Conservation (phyloP, 1,140 invertebrate species). For the Caenorhabditis remanei region DNA sequence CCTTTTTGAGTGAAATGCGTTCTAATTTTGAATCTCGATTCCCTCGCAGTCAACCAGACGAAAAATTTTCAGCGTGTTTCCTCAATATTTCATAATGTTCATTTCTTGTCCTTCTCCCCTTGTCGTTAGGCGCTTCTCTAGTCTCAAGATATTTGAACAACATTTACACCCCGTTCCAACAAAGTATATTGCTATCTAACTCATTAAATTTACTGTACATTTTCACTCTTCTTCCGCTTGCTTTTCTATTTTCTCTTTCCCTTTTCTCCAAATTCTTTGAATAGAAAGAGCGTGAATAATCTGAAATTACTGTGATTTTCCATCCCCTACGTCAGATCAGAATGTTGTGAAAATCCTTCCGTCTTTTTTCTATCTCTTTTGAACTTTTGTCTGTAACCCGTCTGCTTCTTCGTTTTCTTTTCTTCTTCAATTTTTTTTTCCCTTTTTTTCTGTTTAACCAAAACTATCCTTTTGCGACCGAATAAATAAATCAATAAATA, state of each 20-base stretch:
- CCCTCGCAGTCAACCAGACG: no score
- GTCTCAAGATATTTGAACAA: not conserved
- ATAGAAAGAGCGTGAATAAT: constrained; percentile 27
- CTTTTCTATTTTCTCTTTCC: not conserved
- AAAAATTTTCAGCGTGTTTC: not conserved
- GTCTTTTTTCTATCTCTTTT: not conserved
- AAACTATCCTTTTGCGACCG: not conserved
- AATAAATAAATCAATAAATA: not conserved
- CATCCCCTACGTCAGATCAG: constrained; percentile 7
- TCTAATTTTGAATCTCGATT: no score
- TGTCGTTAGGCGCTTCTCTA: constrained; percentile 43
- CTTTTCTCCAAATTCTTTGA: constrained; percentile 1
- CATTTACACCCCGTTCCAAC: no score
- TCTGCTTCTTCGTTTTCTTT: not conserved
- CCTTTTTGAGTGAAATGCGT: no score
- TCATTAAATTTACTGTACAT: constrained; percentile 7
- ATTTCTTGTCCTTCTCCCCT: not conserved
- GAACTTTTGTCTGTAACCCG: not conserved
- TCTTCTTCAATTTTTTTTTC: not conserved
- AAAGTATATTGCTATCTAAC: not conserved
- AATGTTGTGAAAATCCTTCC: constrained; percentile 34
- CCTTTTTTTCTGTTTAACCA: not conserved
- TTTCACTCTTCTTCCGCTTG: constrained; percentile 1
- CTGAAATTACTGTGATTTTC: constrained; percentile 50
- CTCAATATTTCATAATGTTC: not conserved